Evolutionary conservation across 2,113 vertebrate species (phyloP), one percentile per base, ranked within the genome.

Genomic region (Saguinus midas): DNA sequence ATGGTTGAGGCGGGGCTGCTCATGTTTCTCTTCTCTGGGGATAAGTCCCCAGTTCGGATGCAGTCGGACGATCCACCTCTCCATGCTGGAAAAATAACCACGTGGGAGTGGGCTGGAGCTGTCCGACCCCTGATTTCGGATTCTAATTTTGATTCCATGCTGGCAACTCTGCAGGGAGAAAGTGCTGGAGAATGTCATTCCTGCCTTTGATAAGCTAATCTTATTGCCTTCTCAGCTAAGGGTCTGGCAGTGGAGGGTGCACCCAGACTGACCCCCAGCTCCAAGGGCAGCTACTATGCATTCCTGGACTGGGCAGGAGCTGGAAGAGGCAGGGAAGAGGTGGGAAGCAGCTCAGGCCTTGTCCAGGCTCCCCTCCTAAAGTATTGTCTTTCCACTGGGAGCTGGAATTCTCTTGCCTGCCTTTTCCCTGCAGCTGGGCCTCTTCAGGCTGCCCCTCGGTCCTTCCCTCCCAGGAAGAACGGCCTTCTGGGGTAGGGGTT

Each of bases 21-120:
- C 8, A 0, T 0, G 29, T 72, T 57, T 50, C 40, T 27, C 50
- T 18, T 52, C n/a, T 35, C 1, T 29, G 35, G 68, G 8, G 13
- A 4, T 75, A 48, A 43, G 55, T 4, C 66, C 16, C 27, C 14
- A 35, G 40, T 20, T 6, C 17, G 0, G 21, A 61, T 4, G 14
- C 11, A 0, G 8, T 7, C 1, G 32, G 57, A 40, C 2, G 23
- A n/a, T 48, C 20, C 37, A 7, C 17, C 0, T 48, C 45, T 78
- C n/a, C 32, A 20, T 1, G 27, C 5, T 13, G 76, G 81, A 70
- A 64, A 94, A 12, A 2, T 8, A 55, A 50, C 16, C 10, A 29
- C 2, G 18, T 25, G 43, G 73, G 64, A n/a, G 8, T 14, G 76
- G 55, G 21, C 20, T 8, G 2, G 6, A 27, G 88, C 37, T 52